Base-by-base conservation (phyloP, 2,888 invertebrate species). In the Strigamia maritima region DNA sequence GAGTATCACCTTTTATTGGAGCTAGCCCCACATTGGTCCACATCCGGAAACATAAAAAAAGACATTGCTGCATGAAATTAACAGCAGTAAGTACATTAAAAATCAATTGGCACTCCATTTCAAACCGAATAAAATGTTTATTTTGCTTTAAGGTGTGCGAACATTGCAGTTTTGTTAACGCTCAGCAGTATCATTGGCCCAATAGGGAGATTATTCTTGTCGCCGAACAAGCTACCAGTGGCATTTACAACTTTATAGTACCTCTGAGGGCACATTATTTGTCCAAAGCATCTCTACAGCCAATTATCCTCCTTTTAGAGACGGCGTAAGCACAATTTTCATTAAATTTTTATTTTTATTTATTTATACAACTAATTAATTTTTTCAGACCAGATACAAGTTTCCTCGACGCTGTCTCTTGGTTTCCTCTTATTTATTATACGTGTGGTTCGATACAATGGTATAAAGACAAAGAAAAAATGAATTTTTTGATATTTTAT, bases 381-480 rank as follows among this genome's bases (percentile, higher is more conserved):
- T 49, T 12, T 81, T 81, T 60, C 81, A 84, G 94, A 84, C 97
- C 97, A 49, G 93, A 95, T 85, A 91, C 93, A 83, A 94, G 94
- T 75, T 98, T 98, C 86, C 89, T 98, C 82, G 98, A 98, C 86
- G 93, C 97, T 8, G 92, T 98, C 83, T 95, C 97, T 35, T 97
- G 96, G 87, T 98, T 98, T 87, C 98, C 98, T 74, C 88, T 98
- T 85, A 94, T 98, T 44, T 98, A 98, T 87, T 98, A 98, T 98
- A 98, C 98, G 97, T 89, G 93, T 79, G 98, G 98, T 75, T 94
- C 94, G 24, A 98, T 98, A 83, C 97, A 98, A 87, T 94, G 93
- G 94, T 44, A 7, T 31, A 60, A 44, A 60, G 6, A 22, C 16
- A 35, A 35, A 4, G 6, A 24, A 4, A 19, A 8, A 7, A 8